Evolutionary conservation across 1,140 invertebrate genomes (phyloP), one percentile per base, ranked within the genome.

Genomic region (Batillaria attramentaria): DNA sequence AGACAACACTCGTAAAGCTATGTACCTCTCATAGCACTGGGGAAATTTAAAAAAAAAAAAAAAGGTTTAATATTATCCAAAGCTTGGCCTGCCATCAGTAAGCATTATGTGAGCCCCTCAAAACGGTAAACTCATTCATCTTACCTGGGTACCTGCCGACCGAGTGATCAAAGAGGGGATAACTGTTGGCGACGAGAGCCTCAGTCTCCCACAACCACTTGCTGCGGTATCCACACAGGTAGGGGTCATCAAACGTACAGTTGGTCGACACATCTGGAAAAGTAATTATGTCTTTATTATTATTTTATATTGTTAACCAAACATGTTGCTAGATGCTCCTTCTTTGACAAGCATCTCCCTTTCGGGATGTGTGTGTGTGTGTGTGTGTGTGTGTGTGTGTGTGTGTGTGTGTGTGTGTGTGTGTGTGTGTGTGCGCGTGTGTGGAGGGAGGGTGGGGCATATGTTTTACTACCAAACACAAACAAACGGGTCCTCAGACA

Each of bases 221-320:
- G 28, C 41, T 62, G 18, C 20, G 35, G 60, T 81, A 82, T 13
- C 78, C 82, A 82, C 86, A 86, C 42, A 86, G 60, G 70, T 82
- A 86, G 0, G 33, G 39, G 37, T 87, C 84, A 33, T 85, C 83
- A 79, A 89, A 89, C 0, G 80, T 84, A 69, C 88, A 89, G 75
- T 83, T 85, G 2, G 84, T 80, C 33, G 82, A 81, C 0, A 83
- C 68, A 50, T 80, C 87, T 88, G 79, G 24, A 80, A 72, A 69
- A 20, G 65, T 41, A 77, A 54, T 43, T 5, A 16, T 54, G n/a
- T 54, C n/a, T 16, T 54, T 54, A 54, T 54, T 54, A 54, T 54
- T 54, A 54, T 16, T 54, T 54, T 16, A 16, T 54, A 54, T 54
- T 54, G n/a, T 54, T 54, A 54, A 13, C n/a, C 16, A 16, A 16